Evolutionary conservation across 92 coral and sea anemone genomes (phyloP), one percentile per base, ranked within the genome.

Genomic region (Diadumene lineata): DNA sequence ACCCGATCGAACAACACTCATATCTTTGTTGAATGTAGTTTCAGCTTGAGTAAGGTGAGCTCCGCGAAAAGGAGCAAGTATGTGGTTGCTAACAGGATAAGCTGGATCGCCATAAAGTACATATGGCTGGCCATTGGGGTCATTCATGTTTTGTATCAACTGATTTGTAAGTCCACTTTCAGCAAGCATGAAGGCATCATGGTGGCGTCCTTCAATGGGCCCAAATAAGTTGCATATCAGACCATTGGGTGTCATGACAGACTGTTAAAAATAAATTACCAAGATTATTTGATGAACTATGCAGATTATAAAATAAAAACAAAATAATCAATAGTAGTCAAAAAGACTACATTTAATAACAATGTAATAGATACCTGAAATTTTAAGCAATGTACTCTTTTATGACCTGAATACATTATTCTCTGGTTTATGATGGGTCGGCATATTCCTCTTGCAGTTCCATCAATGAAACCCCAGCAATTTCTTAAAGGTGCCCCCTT

Each of bases 401-500:
- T 70, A n/a, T 70, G 75, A 7, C 72, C 72, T 19, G 53, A 34
- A 22, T 4, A 66, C 72, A 66, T 66, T 17, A 66, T 66, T 0
- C 16, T 22, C 23, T 66, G 92, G 60, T 60, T 82, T 13, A 62
- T 31, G 34, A 75, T 70, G 56, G 92, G 92, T 66, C 92, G 85
- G 68, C 88, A 76, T 43, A 88, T 84, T 48, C 83, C 89, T 55
- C 83, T 19, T 10, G 87, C 73, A 17, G 85, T 87, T 11, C 89
- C 88, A 79, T 84, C 89, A 29, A 87, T 79, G 46, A 87, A 87
- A 11, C 92, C 89, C 92, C 92, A 84, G 75, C 92, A 87, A 25
- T 83, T 78, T 22, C 74, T 27, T 11, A 87, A 81, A n/a, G 85
- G 85, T 11, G 88, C 92, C 26, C 88, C 92, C 68, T 87, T 87